A percentile compares a stretch with the other conserved stretches of the same genome.
Conservation (phyloP, 35 echinoderm and acorn worm genomes). For the Apostichopus californicus region DNA sequence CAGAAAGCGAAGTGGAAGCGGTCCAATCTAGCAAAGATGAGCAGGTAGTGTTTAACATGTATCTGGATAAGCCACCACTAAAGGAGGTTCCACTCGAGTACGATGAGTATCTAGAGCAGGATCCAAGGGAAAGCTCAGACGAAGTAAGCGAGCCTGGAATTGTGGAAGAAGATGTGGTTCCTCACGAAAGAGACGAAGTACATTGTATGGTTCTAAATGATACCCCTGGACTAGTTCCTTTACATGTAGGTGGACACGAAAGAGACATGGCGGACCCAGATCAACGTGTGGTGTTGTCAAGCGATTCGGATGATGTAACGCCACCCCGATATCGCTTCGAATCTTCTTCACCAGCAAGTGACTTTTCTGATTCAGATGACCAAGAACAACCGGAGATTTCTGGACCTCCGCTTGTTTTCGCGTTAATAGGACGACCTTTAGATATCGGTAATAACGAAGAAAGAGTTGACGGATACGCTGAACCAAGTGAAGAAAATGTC, state of each 20-base stretch:
- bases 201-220: neutral
- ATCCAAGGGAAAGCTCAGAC: neutral
- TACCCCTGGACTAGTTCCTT: too few species aligned
- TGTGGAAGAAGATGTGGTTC: neutral
- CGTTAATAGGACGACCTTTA: conserved; percentile 17
- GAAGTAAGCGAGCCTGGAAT: neutral
- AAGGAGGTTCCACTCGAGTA: neutral
- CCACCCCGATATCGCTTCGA: conserved; percentile 27
- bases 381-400: neutral
- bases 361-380: conserved; percentile 39
- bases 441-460: neutral
- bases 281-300: neutral
- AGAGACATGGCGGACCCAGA: neutral
- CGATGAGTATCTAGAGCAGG: neutral
- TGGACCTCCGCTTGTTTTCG: conserved; percentile 16
- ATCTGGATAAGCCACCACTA: conserved; percentile 15
- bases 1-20: neutral
- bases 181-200: neutral
- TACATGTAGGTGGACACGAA: too few species aligned
- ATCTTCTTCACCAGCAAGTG: conserved; percentile 29
- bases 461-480: neutral
- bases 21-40: neutral
- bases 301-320: conserved; percentile 32
- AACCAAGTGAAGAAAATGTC: neutral
- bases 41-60: conserved; percentile 29